phyloP scores from a whole-genome alignment of 2,113 vertebrate species.

The Turdus rufiventris region DNA sequence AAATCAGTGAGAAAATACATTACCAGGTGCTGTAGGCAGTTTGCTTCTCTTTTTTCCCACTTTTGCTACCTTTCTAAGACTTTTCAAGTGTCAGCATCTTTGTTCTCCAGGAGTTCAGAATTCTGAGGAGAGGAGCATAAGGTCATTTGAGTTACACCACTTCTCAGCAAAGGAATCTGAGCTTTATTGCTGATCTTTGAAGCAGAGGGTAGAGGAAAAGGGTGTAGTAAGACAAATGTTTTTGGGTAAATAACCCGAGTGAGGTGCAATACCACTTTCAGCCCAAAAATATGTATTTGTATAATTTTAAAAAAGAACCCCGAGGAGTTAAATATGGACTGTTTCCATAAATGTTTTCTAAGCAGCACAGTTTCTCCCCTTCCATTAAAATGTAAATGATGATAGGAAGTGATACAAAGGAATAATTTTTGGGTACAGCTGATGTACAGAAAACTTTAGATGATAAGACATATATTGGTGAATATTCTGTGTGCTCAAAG shows the following conservation, averaged over 20 bases:
- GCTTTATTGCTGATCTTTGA: background rate
- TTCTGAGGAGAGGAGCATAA: conserved; percentile 7
- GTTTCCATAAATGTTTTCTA: background rate
- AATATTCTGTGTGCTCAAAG: background rate
- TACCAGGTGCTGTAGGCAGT: background rate
- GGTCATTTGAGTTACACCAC: conserved; percentile 13
- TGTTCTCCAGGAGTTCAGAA: conserved; percentile 6
- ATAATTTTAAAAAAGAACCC: background rate
- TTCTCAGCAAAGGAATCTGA: conserved; percentile 16
- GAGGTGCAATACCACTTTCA: background rate
- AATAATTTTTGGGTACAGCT: background rate
- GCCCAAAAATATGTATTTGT: background rate
- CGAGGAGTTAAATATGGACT: background rate
- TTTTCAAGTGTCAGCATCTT: conserved; percentile 51
- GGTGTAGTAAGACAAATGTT: background rate
- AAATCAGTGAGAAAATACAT: background rate
- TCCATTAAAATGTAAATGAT: background rate
- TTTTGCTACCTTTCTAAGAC: background rate
- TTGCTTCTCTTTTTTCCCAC: background rate
- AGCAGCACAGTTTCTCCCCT: background rate
- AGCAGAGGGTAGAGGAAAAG: background rate
- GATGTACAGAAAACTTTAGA: background rate
- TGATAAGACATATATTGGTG: background rate
- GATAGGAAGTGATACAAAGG: background rate
- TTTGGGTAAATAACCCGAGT: background rate